A percentile compares a stretch with the other conserved stretches of the same genome.
phyloP scores from a whole-genome alignment of 2,797 vertebrate genomes.

The Fratercula arctica region DNA sequence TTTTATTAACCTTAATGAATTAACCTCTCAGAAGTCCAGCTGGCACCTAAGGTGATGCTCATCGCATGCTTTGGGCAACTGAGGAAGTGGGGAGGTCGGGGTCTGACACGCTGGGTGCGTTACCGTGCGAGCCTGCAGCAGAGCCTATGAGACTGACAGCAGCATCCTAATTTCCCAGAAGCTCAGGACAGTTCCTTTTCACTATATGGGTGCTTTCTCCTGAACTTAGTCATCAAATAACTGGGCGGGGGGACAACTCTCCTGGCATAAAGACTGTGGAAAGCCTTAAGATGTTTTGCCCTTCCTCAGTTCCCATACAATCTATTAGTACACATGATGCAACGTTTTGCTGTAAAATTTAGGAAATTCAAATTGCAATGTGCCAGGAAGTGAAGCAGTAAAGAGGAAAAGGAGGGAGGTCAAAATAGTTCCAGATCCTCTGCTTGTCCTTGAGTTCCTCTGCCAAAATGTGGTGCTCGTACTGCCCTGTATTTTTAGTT shows the following conservation, averaged over 20 bases:
- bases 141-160: not conserved
- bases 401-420: not conserved
- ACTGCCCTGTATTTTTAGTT: not conserved
- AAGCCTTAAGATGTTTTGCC: not conserved
- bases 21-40: not conserved
- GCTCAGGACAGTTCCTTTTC: not conserved
- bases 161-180: not conserved
- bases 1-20: not conserved
- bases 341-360: not conserved
- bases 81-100: not conserved
- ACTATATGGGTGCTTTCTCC: not conserved
- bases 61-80: not conserved
- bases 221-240: not conserved
- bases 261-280: not conserved
- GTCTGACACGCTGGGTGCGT: accelerated
- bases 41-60: not conserved
- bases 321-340: not conserved
- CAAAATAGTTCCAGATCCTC: not conserved
- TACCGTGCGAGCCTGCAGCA: not conserved
- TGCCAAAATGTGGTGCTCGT: not conserved
- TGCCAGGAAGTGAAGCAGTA: not conserved
- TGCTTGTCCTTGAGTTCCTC: not conserved
- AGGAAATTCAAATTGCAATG: not conserved
- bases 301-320: not conserved
- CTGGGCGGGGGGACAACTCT: not conserved